These are phyloP conservation scores for Silurus aristotelis DNA, from an alignment of 2,797 vertebrate species.

Conservation along the genomic window DNA sequence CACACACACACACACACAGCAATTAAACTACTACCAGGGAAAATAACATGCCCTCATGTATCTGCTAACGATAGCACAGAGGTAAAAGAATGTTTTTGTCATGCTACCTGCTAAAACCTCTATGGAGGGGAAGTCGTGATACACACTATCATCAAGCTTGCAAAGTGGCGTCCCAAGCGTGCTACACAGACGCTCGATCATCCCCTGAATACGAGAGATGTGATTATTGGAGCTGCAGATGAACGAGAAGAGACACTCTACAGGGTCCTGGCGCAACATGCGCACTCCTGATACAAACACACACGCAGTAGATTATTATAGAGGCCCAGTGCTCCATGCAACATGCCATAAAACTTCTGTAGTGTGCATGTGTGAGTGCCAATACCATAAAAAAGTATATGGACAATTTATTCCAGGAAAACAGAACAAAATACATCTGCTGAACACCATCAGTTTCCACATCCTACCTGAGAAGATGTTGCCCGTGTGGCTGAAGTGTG, in stretches of 20 bases:
- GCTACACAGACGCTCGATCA: constrained; percentile 88
- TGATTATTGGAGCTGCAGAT: constrained; percentile 98
- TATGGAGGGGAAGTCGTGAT: constrained; percentile 85
- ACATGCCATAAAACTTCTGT: not conserved
- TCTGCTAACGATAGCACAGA: not conserved
- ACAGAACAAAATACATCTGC: not conserved
- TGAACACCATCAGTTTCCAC: not conserved
- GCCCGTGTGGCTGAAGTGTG: constrained; percentile 79
- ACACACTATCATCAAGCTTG: constrained; percentile 75
- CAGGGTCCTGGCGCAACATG: constrained; percentile 89
- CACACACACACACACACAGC: constrained; percentile 11
- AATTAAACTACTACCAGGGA: not conserved
- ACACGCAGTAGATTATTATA: constrained; percentile 28
- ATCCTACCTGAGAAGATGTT: constrained; percentile 81
- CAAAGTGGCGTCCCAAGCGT: constrained; percentile 79
- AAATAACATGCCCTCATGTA: not conserved
- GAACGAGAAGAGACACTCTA: constrained; percentile 92
- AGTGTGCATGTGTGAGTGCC: not conserved
- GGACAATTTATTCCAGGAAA: not conserved
- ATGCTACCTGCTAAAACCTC: constrained; percentile 79
- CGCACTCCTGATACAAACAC: constrained; percentile 79
- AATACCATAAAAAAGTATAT: not conserved
- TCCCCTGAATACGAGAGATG: constrained; percentile 88
- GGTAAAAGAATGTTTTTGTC: not conserved
- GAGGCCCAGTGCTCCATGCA: not conserved